Conservation (phyloP, 1,140 invertebrate genomes). For the Pollicipes pollicipes region DNA sequence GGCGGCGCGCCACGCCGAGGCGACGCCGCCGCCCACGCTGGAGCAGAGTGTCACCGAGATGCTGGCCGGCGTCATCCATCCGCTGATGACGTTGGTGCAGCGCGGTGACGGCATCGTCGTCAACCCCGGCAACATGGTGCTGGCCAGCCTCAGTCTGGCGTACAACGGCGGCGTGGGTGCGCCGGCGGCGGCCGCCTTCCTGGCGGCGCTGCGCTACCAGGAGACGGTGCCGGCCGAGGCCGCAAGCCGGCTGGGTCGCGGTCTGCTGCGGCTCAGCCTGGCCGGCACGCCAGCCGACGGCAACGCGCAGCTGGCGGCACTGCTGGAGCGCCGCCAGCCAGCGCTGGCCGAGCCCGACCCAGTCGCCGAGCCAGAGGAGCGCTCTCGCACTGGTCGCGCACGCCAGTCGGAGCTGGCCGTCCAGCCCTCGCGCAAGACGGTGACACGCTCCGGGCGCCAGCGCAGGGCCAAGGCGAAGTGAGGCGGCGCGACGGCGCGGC, state of each 20-base stretch:
- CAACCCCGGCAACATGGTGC: not conserved
- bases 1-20: not conserved
- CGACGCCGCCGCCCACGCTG: not conserved
- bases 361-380: not conserved
- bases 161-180: not conserved
- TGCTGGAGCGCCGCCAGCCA: not conserved
- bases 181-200: not conserved
- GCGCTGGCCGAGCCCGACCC: not conserved
- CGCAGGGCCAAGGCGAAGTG: too few species aligned
- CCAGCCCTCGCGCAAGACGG: not conserved
- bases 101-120: not conserved
- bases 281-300: not conserved
- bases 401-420: not conserved
- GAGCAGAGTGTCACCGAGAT: not conserved
- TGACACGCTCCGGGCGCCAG: too few species aligned
- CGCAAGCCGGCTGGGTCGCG: not conserved
- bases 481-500: too few species aligned
- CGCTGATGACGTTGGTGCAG: not conserved
- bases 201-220: not conserved
- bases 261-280: not conserved
- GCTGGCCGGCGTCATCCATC: not conserved
- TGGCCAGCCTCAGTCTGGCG: not conserved
- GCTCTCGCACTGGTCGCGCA: too few species aligned
- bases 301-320: not conserved
- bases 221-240: not conserved